Conservation (phyloP, 2,797 vertebrate genomes). For the Heliangelus exortis region DNA sequence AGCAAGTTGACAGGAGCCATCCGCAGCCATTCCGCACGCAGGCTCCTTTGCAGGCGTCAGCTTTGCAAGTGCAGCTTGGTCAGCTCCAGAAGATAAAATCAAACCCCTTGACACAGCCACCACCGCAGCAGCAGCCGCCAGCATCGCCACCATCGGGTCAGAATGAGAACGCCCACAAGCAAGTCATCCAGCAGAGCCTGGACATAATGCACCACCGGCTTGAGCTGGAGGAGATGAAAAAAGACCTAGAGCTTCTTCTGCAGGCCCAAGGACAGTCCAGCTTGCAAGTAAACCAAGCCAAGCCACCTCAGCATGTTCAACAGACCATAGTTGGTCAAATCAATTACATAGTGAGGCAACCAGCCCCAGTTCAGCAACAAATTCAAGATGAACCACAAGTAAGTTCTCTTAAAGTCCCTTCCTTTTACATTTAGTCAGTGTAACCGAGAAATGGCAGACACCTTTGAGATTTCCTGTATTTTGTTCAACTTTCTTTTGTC, state of each 20-base stretch:
- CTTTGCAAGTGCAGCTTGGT: constrained; percentile 75
- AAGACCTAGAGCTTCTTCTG: constrained; percentile 81
- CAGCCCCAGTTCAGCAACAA: constrained; percentile 72
- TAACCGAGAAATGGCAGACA: not conserved
- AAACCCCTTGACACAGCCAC: not conserved
- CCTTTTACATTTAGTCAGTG: not conserved
- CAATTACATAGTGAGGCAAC: constrained; percentile 82
- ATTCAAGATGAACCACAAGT: constrained; percentile 75
- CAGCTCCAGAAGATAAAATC: constrained; percentile 74
- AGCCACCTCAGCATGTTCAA: constrained; percentile 78
- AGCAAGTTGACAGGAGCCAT: constrained; percentile 58
- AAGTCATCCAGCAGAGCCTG: constrained; percentile 79
- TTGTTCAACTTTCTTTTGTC: not conserved
- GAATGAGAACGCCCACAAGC: constrained; percentile 66
- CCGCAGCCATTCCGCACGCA: constrained; percentile 72
- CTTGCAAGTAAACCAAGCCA: constrained; percentile 78
- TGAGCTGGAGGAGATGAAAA: constrained; percentile 84
- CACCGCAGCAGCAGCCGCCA: constrained; percentile 61
- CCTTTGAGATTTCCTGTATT: not conserved
- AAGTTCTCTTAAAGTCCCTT: constrained; percentile 33
- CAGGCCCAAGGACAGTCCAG: constrained; percentile 82
- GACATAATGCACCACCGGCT: constrained; percentile 82
- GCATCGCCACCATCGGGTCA: constrained; percentile 43
- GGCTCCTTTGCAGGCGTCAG: constrained; percentile 65
- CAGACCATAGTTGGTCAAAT: constrained; percentile 80